Percentiles rank a stretch among this genome's conserved stretches.
Evolutionary conservation across 2,113 vertebrate species (phyloP).

Genomic region (Beaufortia kweichowensis): DNA sequence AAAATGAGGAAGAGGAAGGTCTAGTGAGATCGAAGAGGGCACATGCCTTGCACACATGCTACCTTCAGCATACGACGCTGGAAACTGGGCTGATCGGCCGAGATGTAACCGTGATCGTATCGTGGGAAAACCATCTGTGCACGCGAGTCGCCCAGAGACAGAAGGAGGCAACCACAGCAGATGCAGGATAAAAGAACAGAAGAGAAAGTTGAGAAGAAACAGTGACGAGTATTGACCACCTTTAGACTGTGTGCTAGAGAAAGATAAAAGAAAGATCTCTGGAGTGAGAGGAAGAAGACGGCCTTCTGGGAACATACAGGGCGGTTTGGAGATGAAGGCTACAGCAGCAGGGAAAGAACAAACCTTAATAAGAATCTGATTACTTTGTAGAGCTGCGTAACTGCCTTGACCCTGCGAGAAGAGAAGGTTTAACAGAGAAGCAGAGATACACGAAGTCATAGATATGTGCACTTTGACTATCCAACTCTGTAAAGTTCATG

Average conservation of each 20-base stretch:
- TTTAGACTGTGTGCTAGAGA: neutral
- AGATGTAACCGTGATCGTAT: slow-evolving; percentile 84
- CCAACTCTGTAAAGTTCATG: too few relatives aligned
- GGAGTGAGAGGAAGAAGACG: slow-evolving; percentile 45
- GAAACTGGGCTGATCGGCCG: slow-evolving; percentile 81
- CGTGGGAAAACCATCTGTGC: slow-evolving; percentile 89
- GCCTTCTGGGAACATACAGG: slow-evolving; percentile 13
- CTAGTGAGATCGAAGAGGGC: neutral
- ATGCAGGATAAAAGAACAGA: slow-evolving; percentile 25
- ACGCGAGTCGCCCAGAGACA: slow-evolving; percentile 8
- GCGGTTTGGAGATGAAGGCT: slow-evolving; percentile 34
- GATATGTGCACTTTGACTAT: slow-evolving; percentile 18
- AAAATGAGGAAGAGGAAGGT: slow-evolving; percentile 11
- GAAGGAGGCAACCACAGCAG: slow-evolving; percentile 5
- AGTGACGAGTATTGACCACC: neutral
- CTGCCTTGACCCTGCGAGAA: slow-evolving; percentile 67
- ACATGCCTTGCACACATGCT: slow-evolving; percentile 64
- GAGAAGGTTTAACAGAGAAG: slow-evolving; percentile 47
- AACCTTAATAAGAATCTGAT: slow-evolving; percentile 81
- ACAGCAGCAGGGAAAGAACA: slow-evolving; percentile 61
- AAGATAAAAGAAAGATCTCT: slow-evolving; percentile 34
- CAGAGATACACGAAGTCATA: slow-evolving; percentile 44
- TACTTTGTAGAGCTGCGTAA: slow-evolving; percentile 75
- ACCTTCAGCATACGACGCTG: slow-evolving; percentile 89
- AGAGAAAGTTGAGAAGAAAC: slow-evolving; percentile 23